Evolutionary conservation across 1,140 invertebrate genomes (phyloP), one percentile per base, ranked within the genome.

Genomic region (Bradynema listronoti): DNA sequence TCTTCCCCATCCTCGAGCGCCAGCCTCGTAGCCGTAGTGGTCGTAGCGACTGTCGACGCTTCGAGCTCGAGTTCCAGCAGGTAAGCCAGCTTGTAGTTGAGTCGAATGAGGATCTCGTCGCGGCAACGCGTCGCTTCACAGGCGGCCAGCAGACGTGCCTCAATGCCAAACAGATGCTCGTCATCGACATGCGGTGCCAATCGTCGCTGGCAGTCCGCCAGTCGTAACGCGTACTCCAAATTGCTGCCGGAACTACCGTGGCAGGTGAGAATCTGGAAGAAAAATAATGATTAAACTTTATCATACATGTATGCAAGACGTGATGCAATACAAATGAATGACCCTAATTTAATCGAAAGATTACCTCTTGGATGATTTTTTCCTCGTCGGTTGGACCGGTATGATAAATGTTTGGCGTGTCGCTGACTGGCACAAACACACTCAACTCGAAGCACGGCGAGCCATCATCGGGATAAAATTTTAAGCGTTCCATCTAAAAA

Each of bases 381-480:
- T 63, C 63, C 14, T 57, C 55, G 14, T 32, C 43, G n/a, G 58
- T 43, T 11, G 72, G 64, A 4, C 42, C 52, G 27, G 71, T 51
- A 52, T 72, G 50, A 45, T 68, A 74, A 19, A 71, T 66, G 47
- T 71, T 70, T 6, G 68, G 53, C 24, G 7, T 9, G 30, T 67
- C 52, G 36, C 54, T 36, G 1, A 56, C 19, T 14, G 68, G 72
- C 34, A 72, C 72, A 42, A 74, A 72, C 19, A 72, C 70, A 29
- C 55, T 29, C 34, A 72, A 34, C n/a, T 53, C 39, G 36, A 72
- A 72, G 5, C 71, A 39, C 1, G 27, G 55, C 4, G 67, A 68
- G 11, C 72, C 72, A 65, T 72, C 55, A 59, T 69, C 69, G 1
- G 70, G 70, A 54, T 71, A 59, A 36, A 72, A 72, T 27, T 68